Conservation (phyloP, 2,888 invertebrate genomes). For the Aleiodes leptofemur region DNA sequence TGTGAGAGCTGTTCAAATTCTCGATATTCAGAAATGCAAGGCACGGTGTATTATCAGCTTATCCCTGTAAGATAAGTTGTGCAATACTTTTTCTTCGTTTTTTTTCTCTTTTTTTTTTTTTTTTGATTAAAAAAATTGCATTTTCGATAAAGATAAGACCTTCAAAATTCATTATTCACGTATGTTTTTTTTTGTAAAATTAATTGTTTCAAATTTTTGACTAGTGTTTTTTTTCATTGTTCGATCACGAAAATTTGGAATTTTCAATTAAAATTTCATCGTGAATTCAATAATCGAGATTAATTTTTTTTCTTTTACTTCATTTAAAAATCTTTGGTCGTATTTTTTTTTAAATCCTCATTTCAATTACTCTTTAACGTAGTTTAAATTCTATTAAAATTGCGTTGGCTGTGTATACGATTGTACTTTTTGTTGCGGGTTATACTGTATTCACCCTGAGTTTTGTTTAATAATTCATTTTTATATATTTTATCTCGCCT, state of each 20-base stretch:
- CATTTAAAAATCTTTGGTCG: conserved; percentile 34
- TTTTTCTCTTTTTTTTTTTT: conserved; percentile 1
- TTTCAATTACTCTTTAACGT: conserved; percentile 36
- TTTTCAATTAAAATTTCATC: not conserved
- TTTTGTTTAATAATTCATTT: conserved; percentile 60
- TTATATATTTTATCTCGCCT: conserved; percentile 49
- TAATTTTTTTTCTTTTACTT: conserved; percentile 43
- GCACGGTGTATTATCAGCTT: conserved; percentile 71
- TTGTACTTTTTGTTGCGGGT: conserved; percentile 74
- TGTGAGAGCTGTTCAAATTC: conserved; percentile 8
- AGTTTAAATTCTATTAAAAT: conserved; percentile 59
- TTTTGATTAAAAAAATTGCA: not conserved
- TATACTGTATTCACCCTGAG: conserved; percentile 74
- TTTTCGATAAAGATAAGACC: conserved; percentile 39
- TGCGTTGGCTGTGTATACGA: conserved; percentile 75
- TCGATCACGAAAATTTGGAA: conserved; percentile 1
- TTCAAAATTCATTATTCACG: conserved; percentile 7
- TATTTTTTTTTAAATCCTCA: conserved; percentile 29
- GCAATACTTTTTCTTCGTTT: conserved; percentile 44
- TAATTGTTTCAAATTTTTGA: conserved; percentile 27
- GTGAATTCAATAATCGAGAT: conserved; percentile 37
- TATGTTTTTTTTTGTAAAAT: conserved; percentile 36
- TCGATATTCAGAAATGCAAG: conserved; percentile 68
- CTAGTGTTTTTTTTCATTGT: conserved; percentile 4
- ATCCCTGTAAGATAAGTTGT: conserved; percentile 46